Evolutionary conservation across 2,113 vertebrate species (phyloP).

Genomic region (Pterophyllum scalare): DNA sequence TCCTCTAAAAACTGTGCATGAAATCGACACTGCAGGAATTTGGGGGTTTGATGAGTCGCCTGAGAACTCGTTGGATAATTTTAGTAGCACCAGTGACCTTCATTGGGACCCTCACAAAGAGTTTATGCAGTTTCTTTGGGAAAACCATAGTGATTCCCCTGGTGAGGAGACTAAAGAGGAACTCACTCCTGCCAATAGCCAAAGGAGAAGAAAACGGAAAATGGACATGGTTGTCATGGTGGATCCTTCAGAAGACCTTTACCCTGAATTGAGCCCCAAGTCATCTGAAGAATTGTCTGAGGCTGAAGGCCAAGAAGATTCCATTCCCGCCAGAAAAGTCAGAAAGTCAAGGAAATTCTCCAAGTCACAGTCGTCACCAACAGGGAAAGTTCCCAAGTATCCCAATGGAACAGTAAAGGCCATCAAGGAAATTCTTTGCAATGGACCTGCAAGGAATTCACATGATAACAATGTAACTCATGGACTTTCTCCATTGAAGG

Average conservation of each 20-base stretch:
- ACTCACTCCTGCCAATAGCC: slow-evolving; percentile 55
- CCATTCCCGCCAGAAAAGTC: slow-evolving; percentile 61
- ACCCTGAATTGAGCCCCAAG: slow-evolving; percentile 83
- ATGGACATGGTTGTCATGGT: slow-evolving; percentile 96
- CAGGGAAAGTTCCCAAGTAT: slow-evolving; percentile 82
- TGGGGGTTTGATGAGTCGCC: slow-evolving; percentile 87
- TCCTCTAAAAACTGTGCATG: slow-evolving; percentile 88
- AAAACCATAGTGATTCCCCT: slow-evolving; percentile 85
- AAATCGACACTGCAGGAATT: slow-evolving; percentile 84
- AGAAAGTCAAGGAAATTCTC: slow-evolving; percentile 80
- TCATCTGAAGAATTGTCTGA: slow-evolving; percentile 84
- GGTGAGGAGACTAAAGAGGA: slow-evolving; percentile 84
- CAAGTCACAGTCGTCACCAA: slow-evolving; percentile 83
- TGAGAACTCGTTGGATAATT: slow-evolving; percentile 88
- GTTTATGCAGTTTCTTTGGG: slow-evolving; percentile 93
- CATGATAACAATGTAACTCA: slow-evolving; percentile 84
- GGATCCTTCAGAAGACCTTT: slow-evolving; percentile 90
- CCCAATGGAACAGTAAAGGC: slow-evolving; percentile 87
- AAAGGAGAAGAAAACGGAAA: slow-evolving; percentile 93
- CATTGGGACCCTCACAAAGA: slow-evolving; percentile 92
- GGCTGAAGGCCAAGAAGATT: slow-evolving; percentile 81
- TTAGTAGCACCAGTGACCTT: slow-evolving; percentile 83
- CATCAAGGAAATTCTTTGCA: slow-evolving; percentile 90
- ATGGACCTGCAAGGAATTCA: slow-evolving; percentile 83
- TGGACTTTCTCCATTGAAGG: slow-evolving; percentile 84